Conservation (phyloP, 2,113 vertebrate genomes). For the Apaloderma vittatum region DNA sequence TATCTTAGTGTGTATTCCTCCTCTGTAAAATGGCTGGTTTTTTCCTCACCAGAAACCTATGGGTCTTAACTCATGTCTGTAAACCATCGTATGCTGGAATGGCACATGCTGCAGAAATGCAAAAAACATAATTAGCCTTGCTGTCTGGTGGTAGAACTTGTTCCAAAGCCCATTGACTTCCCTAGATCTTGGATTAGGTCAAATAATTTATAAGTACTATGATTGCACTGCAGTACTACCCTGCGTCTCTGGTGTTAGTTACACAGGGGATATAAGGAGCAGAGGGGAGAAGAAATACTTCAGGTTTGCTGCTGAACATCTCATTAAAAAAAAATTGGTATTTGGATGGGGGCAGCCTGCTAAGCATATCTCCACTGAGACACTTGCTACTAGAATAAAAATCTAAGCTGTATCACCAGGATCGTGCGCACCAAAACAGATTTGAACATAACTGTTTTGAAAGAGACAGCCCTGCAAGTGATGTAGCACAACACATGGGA, state of each 20-base stretch:
- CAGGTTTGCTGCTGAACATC: neutral
- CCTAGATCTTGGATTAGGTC: neutral
- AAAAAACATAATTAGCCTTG: neutral
- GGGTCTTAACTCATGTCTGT: neutral
- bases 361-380: neutral
- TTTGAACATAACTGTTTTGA: neutral
- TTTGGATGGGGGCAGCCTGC: accelerated
- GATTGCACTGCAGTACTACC: accelerated
- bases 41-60: neutral
- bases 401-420: neutral
- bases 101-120: neutral
- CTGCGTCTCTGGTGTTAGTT: neutral
- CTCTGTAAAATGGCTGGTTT: neutral
- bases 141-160: neutral
- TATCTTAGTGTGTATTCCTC: neutral
- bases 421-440: neutral
- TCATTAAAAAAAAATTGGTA: neutral
- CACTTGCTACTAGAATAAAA: neutral
- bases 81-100: accelerated
- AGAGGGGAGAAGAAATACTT: neutral
- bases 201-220: neutral
- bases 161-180: neutral
- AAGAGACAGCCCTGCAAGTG: neutral
- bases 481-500: neutral
- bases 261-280: neutral